Base-by-base conservation (phyloP, 2,113 vertebrate genomes). In the Salvator merianae region DNA sequence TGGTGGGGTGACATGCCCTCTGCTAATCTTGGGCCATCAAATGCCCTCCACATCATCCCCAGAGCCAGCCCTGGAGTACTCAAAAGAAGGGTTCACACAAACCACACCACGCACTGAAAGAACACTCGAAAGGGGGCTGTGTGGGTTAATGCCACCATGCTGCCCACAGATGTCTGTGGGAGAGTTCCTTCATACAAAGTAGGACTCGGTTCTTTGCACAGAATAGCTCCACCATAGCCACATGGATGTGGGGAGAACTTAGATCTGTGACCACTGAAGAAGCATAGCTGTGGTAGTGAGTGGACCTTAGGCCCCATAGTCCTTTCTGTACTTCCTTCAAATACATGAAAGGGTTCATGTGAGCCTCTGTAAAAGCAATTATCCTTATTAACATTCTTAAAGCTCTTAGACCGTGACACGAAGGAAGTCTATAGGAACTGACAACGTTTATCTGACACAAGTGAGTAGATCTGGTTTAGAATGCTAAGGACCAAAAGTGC, bases 31-130 rank as follows among this genome's bases (percentile, higher is more conserved):
- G 77, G 14, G 43, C 13, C 26, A 2, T 43, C 65, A 69, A 9
- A 47, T 66, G 38, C n/a, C 32, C 32, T 22, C 47, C 26, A 38
- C 50, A n/a, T n/a, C 9, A 62, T 59, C 16, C 38, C 62, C 14
- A 20, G 30, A 68, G 69, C 69, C 81, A 82, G 70, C 16, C 69
- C 55, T 82, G 81, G 53, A 73, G 34, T 73, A 59, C 53, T 62
- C 70, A 62, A 43, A 47, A 68, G 66, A 18, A 32, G 66, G n/a
- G 32, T 68, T 68, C 66, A 32, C 66, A 68, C 14, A 68, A 32
- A 68, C 28, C 24, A 22, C 59, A n/a, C 65, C 13, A 12, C 32
- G n/a, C 66, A 68, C 12, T 68, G 32, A 68, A 68, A 32, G 66
- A 68, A 30, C 14, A 32, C 66, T 32, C 22, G 30, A n/a, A 30